A percentile compares a stretch with the other conserved stretches of the same genome.
phyloP scores from a whole-genome alignment of 2,797 vertebrate genomes.

The Lophius americanus region DNA sequence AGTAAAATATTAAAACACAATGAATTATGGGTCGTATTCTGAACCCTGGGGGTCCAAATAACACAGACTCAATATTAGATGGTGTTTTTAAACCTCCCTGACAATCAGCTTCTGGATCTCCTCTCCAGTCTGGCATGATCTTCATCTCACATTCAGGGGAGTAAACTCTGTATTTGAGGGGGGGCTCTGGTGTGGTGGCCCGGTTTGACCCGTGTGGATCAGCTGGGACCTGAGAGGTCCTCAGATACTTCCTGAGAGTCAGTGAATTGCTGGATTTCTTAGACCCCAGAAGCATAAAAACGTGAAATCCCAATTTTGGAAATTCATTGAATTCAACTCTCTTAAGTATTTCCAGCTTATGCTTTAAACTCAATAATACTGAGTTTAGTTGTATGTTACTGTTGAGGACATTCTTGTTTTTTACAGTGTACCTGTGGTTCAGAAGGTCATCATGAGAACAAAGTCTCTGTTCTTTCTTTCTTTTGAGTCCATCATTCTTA shows the following conservation, averaged over 20 bases:
- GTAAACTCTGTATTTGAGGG: conserved; percentile 55
- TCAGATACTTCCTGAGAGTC: conserved; percentile 68
- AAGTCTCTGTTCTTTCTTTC: too few relatives aligned
- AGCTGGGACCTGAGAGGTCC: conserved; percentile 71
- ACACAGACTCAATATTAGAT: conserved; percentile 41
- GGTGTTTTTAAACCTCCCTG: conserved; percentile 5
- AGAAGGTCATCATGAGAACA: too few relatives aligned
- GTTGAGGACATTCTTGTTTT: too few relatives aligned
- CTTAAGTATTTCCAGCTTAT: too few relatives aligned
- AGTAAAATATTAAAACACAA: conserved; percentile 42
- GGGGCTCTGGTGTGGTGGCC: conserved; percentile 59
- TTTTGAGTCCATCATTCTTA: too few relatives aligned
- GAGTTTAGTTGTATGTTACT: too few relatives aligned
- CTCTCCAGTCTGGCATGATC: conserved; percentile 5
- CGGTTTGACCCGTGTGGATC: conserved; percentile 68
- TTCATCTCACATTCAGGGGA: conserved; percentile 38
- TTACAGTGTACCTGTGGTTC: too few relatives aligned
- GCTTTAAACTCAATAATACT: too few relatives aligned
- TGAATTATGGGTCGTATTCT: conserved; percentile 54
- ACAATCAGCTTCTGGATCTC: conserved; percentile 1
- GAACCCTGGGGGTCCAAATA: conserved; percentile 38
- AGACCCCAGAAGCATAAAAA: too few relatives aligned
- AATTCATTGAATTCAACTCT: conserved; percentile 58
- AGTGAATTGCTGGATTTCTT: conserved; percentile 80
- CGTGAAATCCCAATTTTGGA: too few relatives aligned